Percentiles rank a stretch among this genome's conserved stretches.
Evolutionary conservation across 2,888 invertebrate species (phyloP).

Genomic region (Pheosia gnoma): DNA sequence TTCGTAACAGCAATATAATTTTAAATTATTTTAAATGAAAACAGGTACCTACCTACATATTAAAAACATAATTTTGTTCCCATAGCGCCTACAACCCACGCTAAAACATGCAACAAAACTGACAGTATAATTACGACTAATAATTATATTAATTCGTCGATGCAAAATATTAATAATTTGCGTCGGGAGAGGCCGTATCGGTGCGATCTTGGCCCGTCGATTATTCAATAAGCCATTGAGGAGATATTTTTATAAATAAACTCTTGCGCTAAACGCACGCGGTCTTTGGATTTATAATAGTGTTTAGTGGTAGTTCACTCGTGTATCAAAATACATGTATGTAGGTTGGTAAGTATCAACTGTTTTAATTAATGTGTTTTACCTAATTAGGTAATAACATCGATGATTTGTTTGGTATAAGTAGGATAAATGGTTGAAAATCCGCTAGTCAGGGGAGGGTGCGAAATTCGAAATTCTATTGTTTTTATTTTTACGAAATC

Average conservation of each 20-base stretch:
- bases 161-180: constrained; percentile 70
- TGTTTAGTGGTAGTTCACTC: no score
- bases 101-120: constrained; percentile 38
- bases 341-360: no score
- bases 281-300: background rate
- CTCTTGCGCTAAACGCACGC: constrained; percentile 33
- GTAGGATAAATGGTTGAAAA: no score
- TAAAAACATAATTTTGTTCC: constrained; percentile 21
- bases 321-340: no score
- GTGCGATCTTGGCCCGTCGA: constrained; percentile 55
- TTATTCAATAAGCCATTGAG: constrained; percentile 76
- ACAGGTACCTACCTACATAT: background rate
- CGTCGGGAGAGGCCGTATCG: constrained; percentile 52
- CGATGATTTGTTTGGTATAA: no score
- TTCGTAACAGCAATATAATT: no score
- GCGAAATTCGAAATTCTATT: no score
- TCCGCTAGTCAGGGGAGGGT: no score
- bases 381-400: no score
- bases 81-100: constrained; percentile 26
- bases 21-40: background rate
- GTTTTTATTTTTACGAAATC: no score
- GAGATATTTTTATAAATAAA: constrained; percentile 55
- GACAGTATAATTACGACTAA: constrained; percentile 55
- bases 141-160: constrained; percentile 67
- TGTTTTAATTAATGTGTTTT: no score